Evolutionary conservation across 1,140 invertebrate species (phyloP).

Genomic region (Eupristina koningsbergeri): DNA sequence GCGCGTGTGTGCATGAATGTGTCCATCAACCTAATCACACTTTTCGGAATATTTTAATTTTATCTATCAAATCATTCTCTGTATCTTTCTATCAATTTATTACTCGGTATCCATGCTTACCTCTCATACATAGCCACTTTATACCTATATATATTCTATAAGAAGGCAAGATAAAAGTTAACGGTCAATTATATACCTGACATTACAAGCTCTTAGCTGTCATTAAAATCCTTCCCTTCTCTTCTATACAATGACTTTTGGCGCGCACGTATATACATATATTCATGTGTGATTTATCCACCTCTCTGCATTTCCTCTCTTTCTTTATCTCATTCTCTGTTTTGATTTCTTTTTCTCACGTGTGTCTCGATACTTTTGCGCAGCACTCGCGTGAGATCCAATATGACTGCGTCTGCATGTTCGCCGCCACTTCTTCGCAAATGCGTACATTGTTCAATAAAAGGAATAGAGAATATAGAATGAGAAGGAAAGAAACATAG

Average conservation of each 20-base stretch:
- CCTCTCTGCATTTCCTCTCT: neutral
- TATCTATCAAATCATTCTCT: no score
- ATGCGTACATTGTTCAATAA: conserved; percentile 2
- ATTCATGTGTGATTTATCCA: neutral
- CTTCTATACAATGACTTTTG: neutral
- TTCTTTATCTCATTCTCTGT: neutral
- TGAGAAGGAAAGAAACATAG: neutral
- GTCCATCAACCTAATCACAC: no score
- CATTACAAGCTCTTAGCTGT: conserved; percentile 55
- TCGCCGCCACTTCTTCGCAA: neutral
- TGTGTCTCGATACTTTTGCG: neutral
- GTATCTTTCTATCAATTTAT: neutral
- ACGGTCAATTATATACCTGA: conserved; percentile 51
- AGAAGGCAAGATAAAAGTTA: neutral
- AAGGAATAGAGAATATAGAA: neutral
- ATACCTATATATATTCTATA: neutral
- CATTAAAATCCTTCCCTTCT: neutral
- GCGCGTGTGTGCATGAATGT: neutral
- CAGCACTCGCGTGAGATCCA: neutral
- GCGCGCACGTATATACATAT: neutral
- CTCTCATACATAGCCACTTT: neutral
- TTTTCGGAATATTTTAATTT: no score
- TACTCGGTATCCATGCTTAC: no score
- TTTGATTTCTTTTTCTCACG: neutral
- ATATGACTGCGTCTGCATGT: conserved; percentile 17